Conservation (phyloP, 1,140 invertebrate species). For the Thalassaphorura encarpata region DNA sequence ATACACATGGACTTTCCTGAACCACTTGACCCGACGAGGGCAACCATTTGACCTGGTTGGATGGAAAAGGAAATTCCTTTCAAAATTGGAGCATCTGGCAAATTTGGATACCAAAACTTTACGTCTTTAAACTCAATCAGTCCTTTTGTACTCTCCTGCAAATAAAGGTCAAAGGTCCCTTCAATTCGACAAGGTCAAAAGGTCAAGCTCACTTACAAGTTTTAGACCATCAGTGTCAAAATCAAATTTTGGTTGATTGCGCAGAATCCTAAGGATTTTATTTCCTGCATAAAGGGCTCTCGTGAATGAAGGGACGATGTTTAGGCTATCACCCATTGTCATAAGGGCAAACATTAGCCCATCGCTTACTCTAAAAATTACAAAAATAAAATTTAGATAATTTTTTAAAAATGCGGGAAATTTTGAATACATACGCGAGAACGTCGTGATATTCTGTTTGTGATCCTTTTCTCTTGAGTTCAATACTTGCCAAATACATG, state of each 20-base stretch:
- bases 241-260: background rate
- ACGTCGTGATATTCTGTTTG: conserved; percentile 47
- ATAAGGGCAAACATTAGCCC: conserved; percentile 4
- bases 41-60: background rate
- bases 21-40: background rate
- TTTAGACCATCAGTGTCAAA: background rate
- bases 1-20: background rate
- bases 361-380: conserved; percentile 8
- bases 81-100: background rate
- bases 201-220: too few relatives aligned
- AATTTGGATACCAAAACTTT: background rate
- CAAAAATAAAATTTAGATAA: background rate
- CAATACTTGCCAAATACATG: conserved; percentile 80
- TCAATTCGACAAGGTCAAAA: too few relatives aligned
- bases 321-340: background rate
- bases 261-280: conserved; percentile 5
- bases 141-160: too few relatives aligned
- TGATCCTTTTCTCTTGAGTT: conserved; percentile 78
- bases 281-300: conserved; percentile 13
- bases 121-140: background rate
- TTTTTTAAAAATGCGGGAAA: background rate
- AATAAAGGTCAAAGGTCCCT: too few relatives aligned
- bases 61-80: background rate
- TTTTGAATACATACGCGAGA: background rate
- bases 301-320: conserved; percentile 36